These are phyloP conservation scores for Octomys mimax DNA, from an alignment of 2,797 vertebrate genomes.

Conservation along the genomic window DNA sequence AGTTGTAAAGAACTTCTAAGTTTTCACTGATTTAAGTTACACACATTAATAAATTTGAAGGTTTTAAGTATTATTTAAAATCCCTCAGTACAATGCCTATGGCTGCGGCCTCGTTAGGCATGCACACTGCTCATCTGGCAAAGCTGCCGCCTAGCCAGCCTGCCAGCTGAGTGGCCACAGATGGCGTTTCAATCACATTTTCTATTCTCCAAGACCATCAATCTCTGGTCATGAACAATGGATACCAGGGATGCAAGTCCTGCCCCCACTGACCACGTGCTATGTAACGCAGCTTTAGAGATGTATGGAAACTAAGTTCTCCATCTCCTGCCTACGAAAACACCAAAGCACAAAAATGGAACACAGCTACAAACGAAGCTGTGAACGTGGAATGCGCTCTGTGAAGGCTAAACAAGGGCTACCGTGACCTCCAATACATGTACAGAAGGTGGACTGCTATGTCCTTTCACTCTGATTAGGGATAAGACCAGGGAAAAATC, in stretches of 20 bases:
- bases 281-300: not conserved
- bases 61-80: conserved; percentile 53
- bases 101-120: conserved; percentile 21
- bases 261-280: not conserved
- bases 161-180: conserved; percentile 61
- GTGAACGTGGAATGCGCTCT: not conserved
- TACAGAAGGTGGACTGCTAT: not conserved
- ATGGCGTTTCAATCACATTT: conserved; percentile 62
- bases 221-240: conserved; percentile 9
- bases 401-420: not conserved
- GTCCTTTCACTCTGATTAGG: not conserved
- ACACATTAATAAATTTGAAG: conserved; percentile 31
- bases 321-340: not conserved
- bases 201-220: conserved; percentile 22
- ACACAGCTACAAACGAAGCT: not conserved
- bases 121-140: conserved; percentile 52
- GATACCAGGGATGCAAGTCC: not conserved
- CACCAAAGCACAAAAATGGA: not conserved
- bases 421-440: not conserved
- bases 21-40: not conserved
- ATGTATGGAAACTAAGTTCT: not conserved
- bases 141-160: not conserved
- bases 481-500: not conserved
- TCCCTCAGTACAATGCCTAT: conserved; percentile 1
- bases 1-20: not conserved